These are phyloP conservation scores for Labeo calbasu DNA, from an alignment of 2,797 vertebrate genomes.

Conservation along the genomic window DNA sequence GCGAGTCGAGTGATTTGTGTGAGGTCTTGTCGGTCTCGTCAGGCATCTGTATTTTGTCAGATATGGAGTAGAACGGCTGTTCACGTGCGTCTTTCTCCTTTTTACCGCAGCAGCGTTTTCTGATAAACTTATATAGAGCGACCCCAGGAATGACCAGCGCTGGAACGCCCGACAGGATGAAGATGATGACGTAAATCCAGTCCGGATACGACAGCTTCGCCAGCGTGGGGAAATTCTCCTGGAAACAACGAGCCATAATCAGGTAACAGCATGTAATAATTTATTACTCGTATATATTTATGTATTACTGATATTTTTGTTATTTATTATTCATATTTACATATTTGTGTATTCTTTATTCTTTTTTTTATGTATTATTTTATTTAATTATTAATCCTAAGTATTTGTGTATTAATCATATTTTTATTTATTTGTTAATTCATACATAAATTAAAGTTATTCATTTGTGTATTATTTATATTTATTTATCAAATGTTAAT, in stretches of 20 bases:
- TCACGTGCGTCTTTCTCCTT: neutral
- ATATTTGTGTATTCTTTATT: too few species aligned
- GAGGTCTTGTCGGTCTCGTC: neutral
- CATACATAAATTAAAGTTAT: too few species aligned
- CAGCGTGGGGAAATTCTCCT: constrained; percentile 53
- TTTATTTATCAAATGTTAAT: too few species aligned
- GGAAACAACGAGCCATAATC: neutral
- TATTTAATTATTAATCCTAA: neutral
- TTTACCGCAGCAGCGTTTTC: constrained; percentile 60
- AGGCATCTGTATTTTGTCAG: constrained; percentile 32
- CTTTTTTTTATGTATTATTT: neutral
- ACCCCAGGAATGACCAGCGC: constrained; percentile 75
- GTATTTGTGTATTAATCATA: too few species aligned
- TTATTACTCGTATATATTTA: neutral
- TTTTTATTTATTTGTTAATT: too few species aligned
- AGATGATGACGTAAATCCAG: constrained; percentile 82
- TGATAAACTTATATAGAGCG: constrained; percentile 77
- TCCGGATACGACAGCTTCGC: constrained; percentile 67
- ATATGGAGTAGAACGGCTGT: constrained; percentile 16
- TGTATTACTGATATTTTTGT: too few species aligned
- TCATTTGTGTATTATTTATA: too few species aligned
- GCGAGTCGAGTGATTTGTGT: neutral
- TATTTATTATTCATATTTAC: too few species aligned
- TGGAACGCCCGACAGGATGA: constrained; percentile 79
- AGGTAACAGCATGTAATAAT: too few species aligned